Conservation (phyloP, 2,888 invertebrate genomes). For the Micoletzkya japonica region DNA sequence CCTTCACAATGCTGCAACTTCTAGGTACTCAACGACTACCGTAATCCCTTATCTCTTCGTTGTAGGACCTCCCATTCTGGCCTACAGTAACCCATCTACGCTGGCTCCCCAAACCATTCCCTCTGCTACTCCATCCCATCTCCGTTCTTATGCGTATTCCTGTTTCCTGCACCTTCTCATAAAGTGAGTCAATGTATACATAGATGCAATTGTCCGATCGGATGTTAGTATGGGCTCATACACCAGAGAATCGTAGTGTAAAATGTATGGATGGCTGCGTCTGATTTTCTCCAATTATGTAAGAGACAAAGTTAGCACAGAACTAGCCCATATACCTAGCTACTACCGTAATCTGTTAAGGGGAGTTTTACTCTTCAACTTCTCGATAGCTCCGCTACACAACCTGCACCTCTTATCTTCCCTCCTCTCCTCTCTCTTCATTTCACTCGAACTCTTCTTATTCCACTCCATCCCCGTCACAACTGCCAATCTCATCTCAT, state of each 20-base stretch:
- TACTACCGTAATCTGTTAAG: not conserved
- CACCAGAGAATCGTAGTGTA: too few relatives aligned
- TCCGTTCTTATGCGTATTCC: not conserved
- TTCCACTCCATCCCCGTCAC: constrained; percentile 8
- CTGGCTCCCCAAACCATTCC: not conserved
- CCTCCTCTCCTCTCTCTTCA: not conserved
- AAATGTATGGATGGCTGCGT: too few relatives aligned
- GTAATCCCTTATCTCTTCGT: not conserved
- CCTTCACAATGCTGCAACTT: not conserved
- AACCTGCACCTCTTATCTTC: not conserved
- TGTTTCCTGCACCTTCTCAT: not conserved
- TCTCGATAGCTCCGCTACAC: constrained; percentile 10
- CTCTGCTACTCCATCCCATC: not conserved
- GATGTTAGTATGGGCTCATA: too few relatives aligned
- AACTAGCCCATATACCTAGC: not conserved
- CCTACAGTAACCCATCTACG: not conserved
- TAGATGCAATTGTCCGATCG: too few relatives aligned
- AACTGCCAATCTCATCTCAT: constrained; percentile 12
- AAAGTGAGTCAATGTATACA: too few relatives aligned
- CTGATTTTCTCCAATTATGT: too few relatives aligned
- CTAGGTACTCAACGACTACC: not conserved
- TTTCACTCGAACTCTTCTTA: constrained; percentile 1
- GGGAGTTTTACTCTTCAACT: not conserved
- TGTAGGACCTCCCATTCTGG: not conserved
- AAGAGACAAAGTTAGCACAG: too few relatives aligned